phyloP scores from a whole-genome alignment of 2,888 invertebrate species.

The Lasius platythorax region DNA sequence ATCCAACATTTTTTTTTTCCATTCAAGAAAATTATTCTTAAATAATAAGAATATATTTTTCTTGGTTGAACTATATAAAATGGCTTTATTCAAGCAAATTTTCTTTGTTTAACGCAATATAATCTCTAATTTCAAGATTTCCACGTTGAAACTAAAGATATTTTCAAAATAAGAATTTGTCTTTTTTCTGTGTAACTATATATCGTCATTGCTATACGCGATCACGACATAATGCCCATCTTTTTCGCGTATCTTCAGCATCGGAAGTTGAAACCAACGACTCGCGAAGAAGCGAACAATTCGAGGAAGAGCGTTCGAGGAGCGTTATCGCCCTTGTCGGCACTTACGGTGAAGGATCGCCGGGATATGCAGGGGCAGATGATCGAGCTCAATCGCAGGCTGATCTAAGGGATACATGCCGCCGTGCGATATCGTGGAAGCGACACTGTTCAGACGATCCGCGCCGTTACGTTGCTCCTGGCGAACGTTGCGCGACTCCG shows the following conservation, averaged over 20 bases:
- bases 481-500: slow-evolving; percentile 80
- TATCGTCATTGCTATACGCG: too few species aligned
- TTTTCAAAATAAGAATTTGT: too few species aligned
- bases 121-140: too few species aligned
- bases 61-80: too few species aligned
- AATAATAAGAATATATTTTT: too few species aligned
- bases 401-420: slow-evolving; percentile 81
- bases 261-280: neutral
- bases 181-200: too few species aligned
- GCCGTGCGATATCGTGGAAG: slow-evolving; percentile 51
- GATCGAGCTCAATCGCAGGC: slow-evolving; percentile 79
- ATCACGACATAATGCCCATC: neutral
- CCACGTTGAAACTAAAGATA: too few species aligned
- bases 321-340: neutral
- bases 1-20: too few species aligned
- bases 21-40: too few species aligned
- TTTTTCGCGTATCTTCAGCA: neutral
- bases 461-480: slow-evolving; percentile 55
- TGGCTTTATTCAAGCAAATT: too few species aligned
- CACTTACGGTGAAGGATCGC: slow-evolving; percentile 84
- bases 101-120: too few species aligned
- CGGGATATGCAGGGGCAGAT: slow-evolving; percentile 81
- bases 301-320: neutral
- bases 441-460: slow-evolving; percentile 59
- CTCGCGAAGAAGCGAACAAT: neutral